Base-by-base conservation (phyloP, 2,888 invertebrate species). In the Myopa tessellatipennis region DNA sequence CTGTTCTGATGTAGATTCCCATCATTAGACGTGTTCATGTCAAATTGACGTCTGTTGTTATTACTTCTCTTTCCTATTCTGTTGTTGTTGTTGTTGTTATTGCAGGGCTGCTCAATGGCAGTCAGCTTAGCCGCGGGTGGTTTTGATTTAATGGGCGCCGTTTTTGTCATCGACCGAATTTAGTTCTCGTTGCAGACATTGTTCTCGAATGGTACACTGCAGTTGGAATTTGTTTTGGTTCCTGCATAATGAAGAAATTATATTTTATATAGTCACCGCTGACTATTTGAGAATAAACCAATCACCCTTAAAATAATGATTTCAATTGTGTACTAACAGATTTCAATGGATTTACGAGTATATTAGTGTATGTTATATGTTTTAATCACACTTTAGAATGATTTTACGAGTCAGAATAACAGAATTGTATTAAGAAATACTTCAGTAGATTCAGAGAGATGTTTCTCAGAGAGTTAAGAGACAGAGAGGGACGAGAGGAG, bases 21-120 rank as follows among this genome's bases (percentile, higher is more conserved):
- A 65, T 74, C 74, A 74, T 74, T 74, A 74, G 74, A 65, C 52
- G 14, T 74, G 74, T 74, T 65, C 52, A 74, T 65, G 65, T 74
- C 74, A 50, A 63, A 65, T 74, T 65, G 50, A 26, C n/a, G 63
- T 60, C 40, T 36, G 52, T 52, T 52, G 50, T 50, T 63, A 5
- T 52, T 52, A 52, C 34, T 70, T 52, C 36, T 67, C 52, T 45
- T 45, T 60, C 60, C 26, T 38, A 50, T 36, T 4, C 52, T 40
- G 1, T 65, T 70, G 45, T 78, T 72, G 60, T 74, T 76, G 12
- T 52, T 68, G 65, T 52, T 68, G 26, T 55, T 50, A 14, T 26
- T 69, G 60, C 38, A n/a, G 45, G 5, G 12, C 26, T 12, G 69
- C 34, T 8, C 34, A 55, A 52, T 70, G 70, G 52, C 38, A 70